Base-by-base conservation (phyloP, 2,888 invertebrate species). In the Campopleginae sp. region DNA sequence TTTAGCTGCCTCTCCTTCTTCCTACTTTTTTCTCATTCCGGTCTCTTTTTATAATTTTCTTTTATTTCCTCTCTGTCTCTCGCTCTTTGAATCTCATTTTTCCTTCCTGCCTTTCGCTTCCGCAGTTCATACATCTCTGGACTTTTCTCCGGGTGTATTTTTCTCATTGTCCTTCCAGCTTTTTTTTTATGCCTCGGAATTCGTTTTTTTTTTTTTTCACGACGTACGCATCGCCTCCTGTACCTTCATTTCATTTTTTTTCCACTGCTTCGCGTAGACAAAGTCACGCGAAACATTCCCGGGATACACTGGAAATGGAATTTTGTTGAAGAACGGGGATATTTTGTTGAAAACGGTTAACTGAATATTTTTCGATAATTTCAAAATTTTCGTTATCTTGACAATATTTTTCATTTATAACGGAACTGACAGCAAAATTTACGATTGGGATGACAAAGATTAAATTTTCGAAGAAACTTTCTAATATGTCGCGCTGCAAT, bases 151-250 rank as follows among this genome's bases (percentile, higher is more conserved):
- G 74, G 74, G 81, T 85, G 80, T 82, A 85, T 71, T 85, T 85
- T 82, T 82, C 85, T 80, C 82, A 82, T 85, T 82, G 85, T 82
- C 76, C 38, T 68, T 82, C 75, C 54, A n/a, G n/a, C n/a, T n/a
- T n/a, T n/a, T n/a, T n/a, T n/a, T n/a, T n/a, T n/a, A n/a, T n/a
- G n/a, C n/a, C n/a, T n/a, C 48, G 58, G 71, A 42, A 48, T 65
- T 72, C 31, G 19, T 33, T 54, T 19, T 6, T 48, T 63, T 68
- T 74, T 72, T 70, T 31, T 38, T 42, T 51, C 74, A 51, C 33
- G 54, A 51, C 63, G 44, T 54, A 83, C 70, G 66, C 71, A 65
- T 79, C 68, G n/a, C n/a, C 70, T 71, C 44, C 79, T 46, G 42
- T 46, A 44, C n/a, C 27, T 44, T n/a, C 23, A 33, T 65, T 33